Evolutionary conservation across 2,888 invertebrate species (phyloP).

Genomic region (Margaritifera margaritifera): DNA sequence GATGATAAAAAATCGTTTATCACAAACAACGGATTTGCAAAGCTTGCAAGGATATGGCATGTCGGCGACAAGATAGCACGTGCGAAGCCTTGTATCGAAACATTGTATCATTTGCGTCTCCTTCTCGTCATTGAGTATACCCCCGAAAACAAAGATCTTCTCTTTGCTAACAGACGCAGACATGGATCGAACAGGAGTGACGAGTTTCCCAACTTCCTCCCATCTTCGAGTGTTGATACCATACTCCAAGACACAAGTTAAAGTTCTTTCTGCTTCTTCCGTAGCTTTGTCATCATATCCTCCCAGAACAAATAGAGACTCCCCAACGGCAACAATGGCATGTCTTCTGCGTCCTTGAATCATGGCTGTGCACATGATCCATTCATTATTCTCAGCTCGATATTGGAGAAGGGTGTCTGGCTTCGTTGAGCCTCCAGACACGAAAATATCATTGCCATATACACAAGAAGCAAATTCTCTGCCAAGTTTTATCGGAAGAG

Average conservation of each 20-base stretch:
- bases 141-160: conserved; percentile 55
- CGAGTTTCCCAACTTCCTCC: conserved; percentile 38
- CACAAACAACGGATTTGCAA: conserved; percentile 47
- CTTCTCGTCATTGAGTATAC: conserved; percentile 45
- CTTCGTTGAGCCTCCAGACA: conserved; percentile 54
- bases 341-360: conserved; percentile 51
- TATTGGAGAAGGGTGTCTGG: conserved; percentile 45
- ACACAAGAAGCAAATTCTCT: conserved; percentile 50
- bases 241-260: conserved; percentile 49
- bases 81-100: conserved; percentile 47
- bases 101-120: conserved; percentile 54
- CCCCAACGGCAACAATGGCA: conserved; percentile 56
- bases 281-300: conserved; percentile 55
- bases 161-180: conserved; percentile 51
- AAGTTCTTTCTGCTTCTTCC: conserved; percentile 43
- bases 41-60: conserved; percentile 50
- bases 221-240: conserved; percentile 45
- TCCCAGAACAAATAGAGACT: conserved; percentile 48
- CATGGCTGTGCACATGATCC: conserved; percentile 48
- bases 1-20: conserved; percentile 48
- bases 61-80: conserved; percentile 37
- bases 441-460: conserved; percentile 53
- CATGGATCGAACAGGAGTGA: conserved; percentile 45
- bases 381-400: conserved; percentile 49
- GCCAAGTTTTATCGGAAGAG: conserved; percentile 46